Conservation (phyloP, 2,888 invertebrate species). For the Allacma fusca region DNA sequence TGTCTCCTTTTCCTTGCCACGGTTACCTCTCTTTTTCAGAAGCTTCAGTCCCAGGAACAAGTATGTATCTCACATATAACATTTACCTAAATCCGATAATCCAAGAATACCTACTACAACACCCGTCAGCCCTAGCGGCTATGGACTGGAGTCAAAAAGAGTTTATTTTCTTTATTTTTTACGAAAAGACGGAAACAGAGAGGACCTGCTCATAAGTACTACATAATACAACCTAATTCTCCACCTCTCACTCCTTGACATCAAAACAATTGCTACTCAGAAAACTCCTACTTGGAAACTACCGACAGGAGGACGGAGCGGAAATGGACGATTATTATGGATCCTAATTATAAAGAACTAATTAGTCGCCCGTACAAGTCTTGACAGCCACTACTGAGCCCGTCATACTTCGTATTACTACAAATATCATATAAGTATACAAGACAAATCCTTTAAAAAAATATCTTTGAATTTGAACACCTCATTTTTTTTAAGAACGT, state of each 20-base stretch:
- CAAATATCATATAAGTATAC: neutral
- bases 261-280: conserved; percentile 14
- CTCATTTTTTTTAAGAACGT: no score
- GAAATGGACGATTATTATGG: conserved; percentile 52
- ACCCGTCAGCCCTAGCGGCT: no score
- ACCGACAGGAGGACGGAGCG: conserved; percentile 42
- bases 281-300: neutral
- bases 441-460: neutral
- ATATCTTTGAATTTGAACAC: no score
- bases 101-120: conserved; percentile 2
- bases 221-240: conserved; percentile 13
- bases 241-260: conserved; percentile 16
- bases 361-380: conserved; percentile 39
- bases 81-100: conserved; percentile 11
- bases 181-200: neutral
- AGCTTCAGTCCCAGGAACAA: neutral
- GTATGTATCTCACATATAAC: neutral
- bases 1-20: conserved; percentile 42
- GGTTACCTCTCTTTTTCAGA: neutral
- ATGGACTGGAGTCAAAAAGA: neutral
- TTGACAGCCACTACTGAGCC: conserved; percentile 42
- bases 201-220: neutral
- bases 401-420: conserved; percentile 2
- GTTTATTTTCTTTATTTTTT: neutral
- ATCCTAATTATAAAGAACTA: conserved; percentile 39